Evolutionary conservation across 2,888 invertebrate genomes (phyloP), one percentile per base, ranked within the genome.

Genomic region (Unio pictorum): DNA sequence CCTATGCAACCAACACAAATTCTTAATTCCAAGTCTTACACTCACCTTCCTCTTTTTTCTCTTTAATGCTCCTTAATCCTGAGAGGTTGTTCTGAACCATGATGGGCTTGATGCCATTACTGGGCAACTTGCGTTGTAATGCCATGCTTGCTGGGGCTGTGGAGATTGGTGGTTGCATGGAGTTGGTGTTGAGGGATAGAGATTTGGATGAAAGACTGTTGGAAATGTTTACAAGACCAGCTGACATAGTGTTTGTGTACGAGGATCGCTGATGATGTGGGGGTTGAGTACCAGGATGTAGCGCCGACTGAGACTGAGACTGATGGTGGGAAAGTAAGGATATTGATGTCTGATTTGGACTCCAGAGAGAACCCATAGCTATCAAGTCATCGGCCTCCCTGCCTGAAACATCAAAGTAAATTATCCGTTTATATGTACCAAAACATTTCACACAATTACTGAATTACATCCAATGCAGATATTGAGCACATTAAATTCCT

Each of bases 341-440:
- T 45, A 61, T 18, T 45, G 45, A 45, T 3, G 45, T 45, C 45
- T 45, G 45, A 70, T 81, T 84, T 30, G 85, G 85, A 69, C 80
- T 85, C 84, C 85, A 87, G 34, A 86, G 66, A 55, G 86, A 86
- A 66, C 85, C 86, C 85, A 84, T 87, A 59, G 87, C 86, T 72
- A 87, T 82, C 54, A 86, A 76, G 71, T 86, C 84, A 67, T 86
- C 86, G 17, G 81, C 73, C 26, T 84, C 84, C 64, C 81, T 75
- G 62, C 81, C 86, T 86, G 75, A 20, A 75, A 73, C 26, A 67
- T 23, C 45, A 15, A 11, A 45, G 15, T 3, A 45, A 45, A 45
- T 11, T 15, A 45, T 11, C 15, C 15, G 45, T 45, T 45, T 45
- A 45, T 45, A 45, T 45, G 15, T 45, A 45, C 45, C 45, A 45